A percentile compares a stretch with the other conserved stretches of the same genome.
These are phyloP conservation scores for Microplitis mediator DNA, from an alignment of 1,140 invertebrate species.

Conservation along the genomic window DNA sequence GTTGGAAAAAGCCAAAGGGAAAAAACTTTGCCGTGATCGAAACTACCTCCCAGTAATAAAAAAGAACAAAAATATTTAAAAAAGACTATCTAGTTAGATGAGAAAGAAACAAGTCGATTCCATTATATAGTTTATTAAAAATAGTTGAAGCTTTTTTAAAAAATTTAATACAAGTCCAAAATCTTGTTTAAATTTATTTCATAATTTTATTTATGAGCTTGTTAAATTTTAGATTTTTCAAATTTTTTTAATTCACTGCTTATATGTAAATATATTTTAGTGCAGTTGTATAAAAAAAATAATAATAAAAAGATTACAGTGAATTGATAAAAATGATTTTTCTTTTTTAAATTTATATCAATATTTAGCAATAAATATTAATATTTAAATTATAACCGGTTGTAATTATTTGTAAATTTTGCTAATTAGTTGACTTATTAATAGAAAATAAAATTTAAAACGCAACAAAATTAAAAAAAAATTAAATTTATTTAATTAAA, in stretches of 20 bases:
- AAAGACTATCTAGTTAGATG: not conserved
- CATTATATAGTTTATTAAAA: not conserved
- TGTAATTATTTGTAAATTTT: too few relatives aligned
- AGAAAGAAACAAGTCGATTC: too few relatives aligned
- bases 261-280: not conserved
- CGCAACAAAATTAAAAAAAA: too few relatives aligned
- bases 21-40: conserved; percentile 13
- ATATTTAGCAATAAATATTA: not conserved
- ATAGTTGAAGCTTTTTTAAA: not conserved
- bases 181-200: too few relatives aligned
- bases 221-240: conserved; percentile 1
- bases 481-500: too few relatives aligned
- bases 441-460: too few relatives aligned
- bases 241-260: not conserved
- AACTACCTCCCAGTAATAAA: conserved; percentile 8
- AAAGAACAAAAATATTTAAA: not conserved
- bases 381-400: too few relatives aligned
- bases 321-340: too few relatives aligned
- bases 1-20: conserved; percentile 13
- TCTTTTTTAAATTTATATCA: not conserved
- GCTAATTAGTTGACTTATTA: too few relatives aligned
- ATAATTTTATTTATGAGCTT: not conserved
- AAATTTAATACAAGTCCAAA: not conserved
- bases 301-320: not conserved
- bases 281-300: not conserved